Evolutionary conservation across 2,113 vertebrate species (phyloP).

Genomic region (Machaerirhynchus nigripectus): DNA sequence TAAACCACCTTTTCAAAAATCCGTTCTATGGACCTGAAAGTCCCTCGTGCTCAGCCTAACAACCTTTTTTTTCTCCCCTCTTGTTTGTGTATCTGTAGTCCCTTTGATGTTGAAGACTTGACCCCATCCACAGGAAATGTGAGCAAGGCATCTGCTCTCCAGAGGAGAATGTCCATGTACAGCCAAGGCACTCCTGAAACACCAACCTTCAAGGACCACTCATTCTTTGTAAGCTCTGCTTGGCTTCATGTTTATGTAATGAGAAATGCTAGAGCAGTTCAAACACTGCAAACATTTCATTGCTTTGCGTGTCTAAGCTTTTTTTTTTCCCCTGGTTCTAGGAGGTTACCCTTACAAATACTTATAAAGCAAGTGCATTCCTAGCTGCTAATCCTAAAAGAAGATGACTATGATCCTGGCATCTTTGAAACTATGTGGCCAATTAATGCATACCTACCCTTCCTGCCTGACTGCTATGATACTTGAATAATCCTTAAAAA

Average conservation of each 20-base stretch:
- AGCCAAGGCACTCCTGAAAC: slow-evolving; percentile 97
- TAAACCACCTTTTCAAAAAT: neutral
- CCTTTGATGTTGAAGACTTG: slow-evolving; percentile 94
- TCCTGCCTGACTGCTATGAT: neutral
- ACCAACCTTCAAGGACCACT: slow-evolving; percentile 90
- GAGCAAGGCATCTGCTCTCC: slow-evolving; percentile 88
- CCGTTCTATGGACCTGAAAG: neutral
- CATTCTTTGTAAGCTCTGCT: slow-evolving; percentile 90
- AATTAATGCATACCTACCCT: neutral
- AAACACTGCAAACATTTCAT: neutral
- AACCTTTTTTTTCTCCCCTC: neutral
- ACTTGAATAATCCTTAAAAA: neutral
- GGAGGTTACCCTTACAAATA: neutral
- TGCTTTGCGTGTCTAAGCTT: neutral
- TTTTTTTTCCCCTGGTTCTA: neutral
- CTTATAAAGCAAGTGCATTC: neutral
- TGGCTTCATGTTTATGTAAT: neutral
- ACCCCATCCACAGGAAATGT: slow-evolving; percentile 86
- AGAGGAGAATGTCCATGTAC: slow-evolving; percentile 93
- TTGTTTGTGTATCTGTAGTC: slow-evolving; percentile 70
- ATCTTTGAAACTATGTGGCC: neutral
- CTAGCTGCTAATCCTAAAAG: neutral
- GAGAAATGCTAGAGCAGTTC: neutral
- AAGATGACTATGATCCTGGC: neutral
- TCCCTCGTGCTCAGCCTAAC: neutral